Conservation (phyloP, 1,140 invertebrate species). For the Rhizoglyphus robini region DNA sequence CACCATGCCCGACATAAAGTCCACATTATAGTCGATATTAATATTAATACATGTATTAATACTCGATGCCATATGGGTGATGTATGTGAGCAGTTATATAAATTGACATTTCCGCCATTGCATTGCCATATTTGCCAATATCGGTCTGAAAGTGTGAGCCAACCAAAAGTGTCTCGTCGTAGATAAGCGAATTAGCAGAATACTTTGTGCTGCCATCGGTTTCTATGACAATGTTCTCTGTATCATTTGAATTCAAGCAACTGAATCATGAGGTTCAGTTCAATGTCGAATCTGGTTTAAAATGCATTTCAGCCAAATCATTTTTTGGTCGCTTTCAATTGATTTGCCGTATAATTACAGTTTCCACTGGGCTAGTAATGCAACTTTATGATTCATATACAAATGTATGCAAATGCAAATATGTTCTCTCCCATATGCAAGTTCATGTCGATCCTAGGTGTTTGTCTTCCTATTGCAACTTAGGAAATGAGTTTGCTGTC, state of each 20-base stretch:
- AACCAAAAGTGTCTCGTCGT: background rate
- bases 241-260: background rate
- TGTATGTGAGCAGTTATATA: background rate
- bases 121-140: background rate
- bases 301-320: background rate
- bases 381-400: too few species aligned
- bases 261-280: background rate
- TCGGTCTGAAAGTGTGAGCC: background rate
- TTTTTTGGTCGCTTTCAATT: too few species aligned
- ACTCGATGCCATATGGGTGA: background rate
- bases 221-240: background rate
- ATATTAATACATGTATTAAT: too few species aligned
- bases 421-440: too few species aligned
- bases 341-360: too few species aligned
- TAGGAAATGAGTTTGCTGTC: too few species aligned
- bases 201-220: background rate
- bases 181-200: background rate
- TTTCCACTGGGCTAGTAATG: too few species aligned
- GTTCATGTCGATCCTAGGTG: too few species aligned
- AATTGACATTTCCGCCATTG: background rate
- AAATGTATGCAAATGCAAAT: too few species aligned
- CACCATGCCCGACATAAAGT: too few species aligned
- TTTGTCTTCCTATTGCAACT: too few species aligned
- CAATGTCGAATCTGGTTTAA: background rate
- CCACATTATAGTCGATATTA: too few species aligned